Evolutionary conservation across 2,888 invertebrate genomes (phyloP).

Genomic region (Operophtera brumata): DNA sequence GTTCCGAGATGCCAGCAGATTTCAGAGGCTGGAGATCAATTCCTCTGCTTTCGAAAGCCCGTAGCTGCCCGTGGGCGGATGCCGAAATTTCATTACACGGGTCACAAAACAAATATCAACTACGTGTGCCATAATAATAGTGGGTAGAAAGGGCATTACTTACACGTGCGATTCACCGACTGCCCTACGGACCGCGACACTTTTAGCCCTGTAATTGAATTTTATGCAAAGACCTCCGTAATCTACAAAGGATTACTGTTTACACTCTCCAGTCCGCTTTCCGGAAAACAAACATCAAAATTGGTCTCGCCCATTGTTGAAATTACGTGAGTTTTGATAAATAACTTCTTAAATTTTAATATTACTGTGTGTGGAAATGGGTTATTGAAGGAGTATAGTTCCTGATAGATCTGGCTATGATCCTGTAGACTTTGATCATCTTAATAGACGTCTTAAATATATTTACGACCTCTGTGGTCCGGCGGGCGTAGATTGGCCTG

Average conservation of each 20-base stretch:
- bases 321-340: slow-evolving; percentile 19
- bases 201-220: slow-evolving; percentile 3
- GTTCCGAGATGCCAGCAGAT: no score
- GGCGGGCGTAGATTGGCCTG: no score
- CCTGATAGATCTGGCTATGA: no score
- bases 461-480: no score
- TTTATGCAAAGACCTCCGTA: slow-evolving; percentile 9
- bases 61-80: no score
- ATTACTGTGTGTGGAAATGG: neutral
- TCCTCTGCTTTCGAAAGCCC: no score
- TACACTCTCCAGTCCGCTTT: slow-evolving; percentile 12
- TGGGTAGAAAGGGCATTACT: neutral
- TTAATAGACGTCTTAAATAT: no score
- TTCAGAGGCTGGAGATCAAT: no score
- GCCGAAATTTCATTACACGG: no score
- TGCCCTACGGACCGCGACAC: neutral
- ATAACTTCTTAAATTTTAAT: slow-evolving; percentile 6
- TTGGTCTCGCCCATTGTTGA: slow-evolving; percentile 12
- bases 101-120: no score
- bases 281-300: slow-evolving; percentile 26
- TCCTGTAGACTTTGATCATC: no score
- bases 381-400: no score
- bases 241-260: slow-evolving; percentile 29
- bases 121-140: neutral
- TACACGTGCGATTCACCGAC: neutral